These are phyloP conservation scores for Petrocephalus schoutedeni DNA, from an alignment of 2,797 vertebrate genomes.

Conservation along the genomic window DNA sequence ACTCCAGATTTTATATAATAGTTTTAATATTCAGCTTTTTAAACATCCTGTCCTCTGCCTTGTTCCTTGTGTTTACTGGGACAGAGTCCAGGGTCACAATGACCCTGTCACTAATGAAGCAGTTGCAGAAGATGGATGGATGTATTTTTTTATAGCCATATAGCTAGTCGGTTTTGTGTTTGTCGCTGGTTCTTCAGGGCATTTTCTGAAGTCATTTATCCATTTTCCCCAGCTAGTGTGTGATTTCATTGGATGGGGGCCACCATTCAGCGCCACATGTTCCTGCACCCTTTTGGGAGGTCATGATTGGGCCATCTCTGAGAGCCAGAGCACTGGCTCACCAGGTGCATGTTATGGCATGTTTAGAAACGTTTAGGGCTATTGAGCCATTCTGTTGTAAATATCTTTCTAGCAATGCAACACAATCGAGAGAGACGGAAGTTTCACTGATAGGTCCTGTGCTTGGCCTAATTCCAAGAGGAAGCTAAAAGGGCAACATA, in stretches of 20 bases:
- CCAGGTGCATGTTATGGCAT: not conserved
- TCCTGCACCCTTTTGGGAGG: not conserved
- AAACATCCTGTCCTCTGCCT: not conserved
- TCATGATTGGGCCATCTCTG: not conserved
- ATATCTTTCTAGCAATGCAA: not conserved
- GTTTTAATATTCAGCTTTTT: not conserved
- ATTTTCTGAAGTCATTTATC: not conserved
- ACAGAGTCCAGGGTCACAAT: not conserved
- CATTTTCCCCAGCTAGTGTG: not conserved
- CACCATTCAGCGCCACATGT: not conserved
- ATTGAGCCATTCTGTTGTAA: not conserved
- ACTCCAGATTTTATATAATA: not conserved
- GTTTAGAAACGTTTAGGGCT: not conserved
- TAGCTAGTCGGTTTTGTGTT: not conserved
- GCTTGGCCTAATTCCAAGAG: not conserved
- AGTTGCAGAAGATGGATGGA: conserved; percentile 2
- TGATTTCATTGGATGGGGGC: not conserved
- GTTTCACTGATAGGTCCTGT: not conserved
- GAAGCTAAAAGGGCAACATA: not conserved
- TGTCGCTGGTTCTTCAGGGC: not conserved
- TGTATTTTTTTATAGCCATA: not conserved
- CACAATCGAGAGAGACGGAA: not conserved
- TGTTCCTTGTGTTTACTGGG: not conserved
- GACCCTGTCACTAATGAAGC: not conserved
- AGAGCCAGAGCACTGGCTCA: not conserved